Base-by-base conservation (phyloP, 2,888 invertebrate species). In the Meliscaeva auricollis region DNA sequence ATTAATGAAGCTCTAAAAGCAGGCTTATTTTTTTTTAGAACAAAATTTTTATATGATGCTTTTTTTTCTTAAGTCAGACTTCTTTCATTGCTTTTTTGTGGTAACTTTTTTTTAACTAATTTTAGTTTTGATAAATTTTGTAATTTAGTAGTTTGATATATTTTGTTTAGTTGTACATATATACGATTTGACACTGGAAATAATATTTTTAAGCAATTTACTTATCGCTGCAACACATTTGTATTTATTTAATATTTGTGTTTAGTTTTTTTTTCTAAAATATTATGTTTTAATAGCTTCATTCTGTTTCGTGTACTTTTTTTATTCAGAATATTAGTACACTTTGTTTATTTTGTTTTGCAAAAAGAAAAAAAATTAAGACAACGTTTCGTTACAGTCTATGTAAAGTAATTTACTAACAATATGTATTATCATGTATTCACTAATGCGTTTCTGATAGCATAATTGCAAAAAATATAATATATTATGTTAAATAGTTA, bases 371-470 rank as follows among this genome's bases (percentile, higher is more conserved):
- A 35, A 41, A 32, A 46, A 41, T 48, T 52, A 66, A 74, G 32
- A 74, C 58, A 68, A 44, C 26, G 50, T 72, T 70, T 73, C 26
- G 66, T 73, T 64, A 69, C 82, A 78, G 78, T 83, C 78, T 64
- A 62, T 79, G 73, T 44, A 50, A 62, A 73, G 13, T 69, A 90
- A 89, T 89, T 89, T 89, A 87, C 88, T 89, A 88, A 87, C 83
- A 87, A 69, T 82, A 44, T 70, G 77, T 78, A 70, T n/a, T 74
- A 69, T 72, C 68, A 30, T 46, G 30, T 46, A 64, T 64, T 76
- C 26, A 58, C 68, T 58, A 46, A 70, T 80, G 73, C 74, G 68
- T 69, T 76, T 80, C 35, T 76, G 76, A 70, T 70, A 79, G 80
- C 76, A 46, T 79, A 66, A 17, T 56, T 48, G 13, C 80, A 52